phyloP scores from a whole-genome alignment of 2,888 invertebrate species.

The Disparrhopalites patrizii region DNA sequence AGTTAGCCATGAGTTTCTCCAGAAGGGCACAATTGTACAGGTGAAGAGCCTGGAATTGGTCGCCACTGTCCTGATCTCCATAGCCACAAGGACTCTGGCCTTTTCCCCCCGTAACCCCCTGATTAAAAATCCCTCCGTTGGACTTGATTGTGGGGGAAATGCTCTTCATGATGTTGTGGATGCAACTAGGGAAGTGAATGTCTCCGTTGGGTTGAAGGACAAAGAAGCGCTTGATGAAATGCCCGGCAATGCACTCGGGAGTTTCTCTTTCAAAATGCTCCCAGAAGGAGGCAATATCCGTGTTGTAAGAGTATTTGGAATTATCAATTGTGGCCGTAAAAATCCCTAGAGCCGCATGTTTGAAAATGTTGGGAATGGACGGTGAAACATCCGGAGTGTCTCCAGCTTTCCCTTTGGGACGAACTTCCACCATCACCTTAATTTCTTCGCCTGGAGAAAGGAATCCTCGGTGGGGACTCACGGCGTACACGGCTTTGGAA shows the following conservation, averaged over 20 bases:
- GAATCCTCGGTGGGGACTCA: background rate
- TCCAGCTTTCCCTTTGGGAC: background rate
- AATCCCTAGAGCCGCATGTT: conserved; percentile 1
- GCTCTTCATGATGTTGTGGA: background rate
- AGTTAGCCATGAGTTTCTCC: background rate
- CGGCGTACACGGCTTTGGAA: background rate
- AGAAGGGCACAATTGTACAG: background rate
- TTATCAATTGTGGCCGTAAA: background rate
- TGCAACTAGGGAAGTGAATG: background rate
- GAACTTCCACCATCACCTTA: background rate
- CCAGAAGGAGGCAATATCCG: conserved; percentile 2
- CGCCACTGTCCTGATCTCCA: background rate
- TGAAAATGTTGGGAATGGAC: background rate
- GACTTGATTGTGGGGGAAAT: background rate
- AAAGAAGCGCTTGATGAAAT: conserved; percentile 1
- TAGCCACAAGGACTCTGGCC: background rate
- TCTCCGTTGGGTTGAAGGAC: conserved; percentile 9
- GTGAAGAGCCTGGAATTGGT: background rate
- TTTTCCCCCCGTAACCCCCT: background rate
- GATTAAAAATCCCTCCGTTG: background rate
- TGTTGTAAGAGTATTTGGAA: too few relatives aligned
- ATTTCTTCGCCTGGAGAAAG: conserved; percentile 5
- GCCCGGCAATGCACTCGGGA: background rate
- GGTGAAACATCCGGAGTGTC: background rate
- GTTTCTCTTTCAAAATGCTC: background rate